These are phyloP conservation scores for Dasypolia templi DNA, from an alignment of 2,888 invertebrate species.

Conservation along the genomic window DNA sequence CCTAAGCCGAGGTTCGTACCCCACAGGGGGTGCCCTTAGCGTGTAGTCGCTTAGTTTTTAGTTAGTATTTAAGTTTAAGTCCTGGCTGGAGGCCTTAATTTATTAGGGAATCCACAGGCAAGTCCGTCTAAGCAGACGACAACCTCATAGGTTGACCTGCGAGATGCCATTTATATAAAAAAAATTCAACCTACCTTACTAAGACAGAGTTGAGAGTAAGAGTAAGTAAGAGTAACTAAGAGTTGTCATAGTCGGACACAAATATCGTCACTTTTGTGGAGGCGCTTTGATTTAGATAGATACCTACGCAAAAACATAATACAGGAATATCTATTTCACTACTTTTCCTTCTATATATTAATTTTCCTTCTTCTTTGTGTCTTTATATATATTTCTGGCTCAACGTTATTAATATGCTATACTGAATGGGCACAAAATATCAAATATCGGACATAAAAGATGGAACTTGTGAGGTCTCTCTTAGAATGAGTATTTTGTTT, in stretches of 20 bases:
- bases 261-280: not conserved
- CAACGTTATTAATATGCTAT: slow-evolving; percentile 50
- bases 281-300: not conserved
- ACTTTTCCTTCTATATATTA: slow-evolving; percentile 34
- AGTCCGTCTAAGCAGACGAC: too few relatives aligned
- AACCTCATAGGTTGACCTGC: too few relatives aligned
- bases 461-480: slow-evolving; percentile 29
- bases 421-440: slow-evolving; percentile 52
- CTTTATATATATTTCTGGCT: slow-evolving; percentile 38
- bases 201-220: too few relatives aligned
- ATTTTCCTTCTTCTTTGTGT: slow-evolving; percentile 35
- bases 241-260: not conserved
- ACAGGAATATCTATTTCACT: slow-evolving; percentile 50
- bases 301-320: not conserved
- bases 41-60: too few relatives aligned
- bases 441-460: slow-evolving; percentile 53
- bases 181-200: not conserved
- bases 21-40: too few relatives aligned
- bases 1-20: too few relatives aligned
- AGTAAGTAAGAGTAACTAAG: too few relatives aligned
- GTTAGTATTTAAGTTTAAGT: too few relatives aligned
- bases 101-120: too few relatives aligned
- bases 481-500: slow-evolving; percentile 41
- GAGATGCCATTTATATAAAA: too few relatives aligned
- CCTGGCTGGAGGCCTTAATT: too few relatives aligned